Base-by-base conservation (phyloP, 2,888 invertebrate species). In the Nymphalis urticae region DNA sequence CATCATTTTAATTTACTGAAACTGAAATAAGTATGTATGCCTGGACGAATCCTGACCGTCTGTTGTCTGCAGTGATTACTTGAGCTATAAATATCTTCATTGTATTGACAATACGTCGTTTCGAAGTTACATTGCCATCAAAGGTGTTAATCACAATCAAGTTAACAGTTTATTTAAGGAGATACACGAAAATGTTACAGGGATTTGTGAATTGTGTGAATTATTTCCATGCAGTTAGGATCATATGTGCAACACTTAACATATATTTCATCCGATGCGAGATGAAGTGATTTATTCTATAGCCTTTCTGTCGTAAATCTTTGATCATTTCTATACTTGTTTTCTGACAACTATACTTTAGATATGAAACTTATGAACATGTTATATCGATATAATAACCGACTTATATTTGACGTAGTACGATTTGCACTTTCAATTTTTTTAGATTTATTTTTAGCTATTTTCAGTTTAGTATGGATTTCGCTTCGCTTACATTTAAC, bases 121-220 rank as follows among this genome's bases (percentile, higher is more conserved):
- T 86, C 87, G 85, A 87, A 84, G 87, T 90, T 85, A 83, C 89
- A 89, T 88, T 90, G 89, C 81, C 82, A 75, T 82, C 79, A 76
- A 76, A 92, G 90, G 92, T 92, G 92, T 85, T 92, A 92, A 92
- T 90, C 86, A 91, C 84, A 86, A 87, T 90, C 83, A 86, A 86
- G 85, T 84, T 88, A 88, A 89, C 88, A 87, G 86, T 88, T 87
- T 90, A 88, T 89, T 89, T 88, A 83, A 88, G 87, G 85, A 85
- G 87, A 88, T 87, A 86, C 86, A 87, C 83, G 83, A 88, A 85
- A 85, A 84, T 81, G 86, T 86, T 89, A 84, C 89, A 79, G 84
- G 81, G 86, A 84, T 90, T 88, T 85, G 88, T 88, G 82, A 88
- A 90, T 89, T 86, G 90, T 87, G 87, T 87, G 86, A 88, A 89